These are phyloP conservation scores for Odontamblyopus lacepedii DNA, from an alignment of 2,797 vertebrate species.

Conservation along the genomic window DNA sequence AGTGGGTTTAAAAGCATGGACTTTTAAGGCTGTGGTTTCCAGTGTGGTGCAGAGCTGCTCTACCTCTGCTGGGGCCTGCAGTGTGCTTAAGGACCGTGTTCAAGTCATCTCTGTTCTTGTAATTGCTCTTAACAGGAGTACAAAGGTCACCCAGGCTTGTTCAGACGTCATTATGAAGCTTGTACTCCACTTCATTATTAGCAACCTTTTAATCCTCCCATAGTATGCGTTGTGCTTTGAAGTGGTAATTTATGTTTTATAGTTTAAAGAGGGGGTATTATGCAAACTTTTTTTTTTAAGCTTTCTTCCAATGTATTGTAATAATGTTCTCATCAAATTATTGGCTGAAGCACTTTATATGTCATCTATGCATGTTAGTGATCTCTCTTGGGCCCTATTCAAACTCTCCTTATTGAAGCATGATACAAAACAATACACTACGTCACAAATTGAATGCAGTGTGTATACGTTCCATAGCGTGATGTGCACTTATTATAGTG, in stretches of 20 bases:
- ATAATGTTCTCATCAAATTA: no score
- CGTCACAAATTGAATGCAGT: no score
- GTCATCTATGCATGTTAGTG: no score
- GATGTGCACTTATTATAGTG: no score
- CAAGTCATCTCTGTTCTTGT: conserved; percentile 64
- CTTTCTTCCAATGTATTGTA: no score
- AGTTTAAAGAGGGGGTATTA: background rate
- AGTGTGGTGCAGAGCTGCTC: conserved; percentile 10
- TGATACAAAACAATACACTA: no score
- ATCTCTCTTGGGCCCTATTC: no score
- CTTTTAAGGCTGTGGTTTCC: conserved; percentile 58
- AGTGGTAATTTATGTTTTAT: background rate
- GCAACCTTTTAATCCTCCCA: conserved; percentile 24
- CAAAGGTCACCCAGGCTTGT: conserved; percentile 67
- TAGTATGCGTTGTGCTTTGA: background rate
- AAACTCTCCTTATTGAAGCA: no score
- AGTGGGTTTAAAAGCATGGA: conserved; percentile 37
- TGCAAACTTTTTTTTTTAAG: no score
- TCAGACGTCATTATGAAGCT: conserved; percentile 69
- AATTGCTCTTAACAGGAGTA: conserved; percentile 56
- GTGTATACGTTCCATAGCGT: no score
- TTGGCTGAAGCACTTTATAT: no score
- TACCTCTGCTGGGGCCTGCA: conserved; percentile 28
- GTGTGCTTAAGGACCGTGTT: conserved; percentile 49
- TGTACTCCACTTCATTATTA: conserved; percentile 67